These are phyloP conservation scores for Pseudomyrmex dendroicus DNA, from an alignment of 1,140 invertebrate genomes.

Conservation along the genomic window DNA sequence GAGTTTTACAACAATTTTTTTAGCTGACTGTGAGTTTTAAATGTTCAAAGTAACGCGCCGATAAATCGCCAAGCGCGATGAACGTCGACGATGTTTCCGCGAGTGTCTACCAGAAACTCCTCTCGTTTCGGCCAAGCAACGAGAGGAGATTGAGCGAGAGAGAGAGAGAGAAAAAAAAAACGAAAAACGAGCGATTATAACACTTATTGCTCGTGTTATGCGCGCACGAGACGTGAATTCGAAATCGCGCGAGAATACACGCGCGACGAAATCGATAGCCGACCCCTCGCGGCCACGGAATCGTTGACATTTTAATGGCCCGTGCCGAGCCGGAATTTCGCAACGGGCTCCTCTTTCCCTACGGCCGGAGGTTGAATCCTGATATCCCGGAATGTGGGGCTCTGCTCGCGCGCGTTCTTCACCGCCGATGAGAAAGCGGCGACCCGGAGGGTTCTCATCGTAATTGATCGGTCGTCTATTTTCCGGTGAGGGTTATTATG, in stretches of 20 bases:
- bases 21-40: no score
- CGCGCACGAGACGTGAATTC: constrained; percentile 20
- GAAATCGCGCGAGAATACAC: constrained; percentile 13
- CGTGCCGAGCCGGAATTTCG: constrained; percentile 6
- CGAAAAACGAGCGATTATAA: background rate
- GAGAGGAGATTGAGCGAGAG: background rate
- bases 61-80: background rate
- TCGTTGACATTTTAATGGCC: constrained; percentile 51
- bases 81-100: constrained; percentile 7
- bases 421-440: constrained; percentile 6
- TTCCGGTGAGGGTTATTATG: constrained; percentile 59
- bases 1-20: background rate
- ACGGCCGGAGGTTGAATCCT: background rate
- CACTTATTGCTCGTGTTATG: constrained; percentile 48
- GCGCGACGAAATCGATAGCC: constrained; percentile 48
- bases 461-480: constrained; percentile 69
- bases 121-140: background rate
- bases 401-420: constrained; percentile 7
- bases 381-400: background rate
- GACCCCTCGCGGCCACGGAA: background rate
- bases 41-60: background rate
- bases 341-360: background rate
- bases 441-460: constrained; percentile 43
- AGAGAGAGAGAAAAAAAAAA: background rate
- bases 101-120: background rate